A percentile compares a stretch with the other conserved stretches of the same genome.
Conservation (phyloP, 2,113 vertebrate genomes). For the Podarcis raffonei region DNA sequence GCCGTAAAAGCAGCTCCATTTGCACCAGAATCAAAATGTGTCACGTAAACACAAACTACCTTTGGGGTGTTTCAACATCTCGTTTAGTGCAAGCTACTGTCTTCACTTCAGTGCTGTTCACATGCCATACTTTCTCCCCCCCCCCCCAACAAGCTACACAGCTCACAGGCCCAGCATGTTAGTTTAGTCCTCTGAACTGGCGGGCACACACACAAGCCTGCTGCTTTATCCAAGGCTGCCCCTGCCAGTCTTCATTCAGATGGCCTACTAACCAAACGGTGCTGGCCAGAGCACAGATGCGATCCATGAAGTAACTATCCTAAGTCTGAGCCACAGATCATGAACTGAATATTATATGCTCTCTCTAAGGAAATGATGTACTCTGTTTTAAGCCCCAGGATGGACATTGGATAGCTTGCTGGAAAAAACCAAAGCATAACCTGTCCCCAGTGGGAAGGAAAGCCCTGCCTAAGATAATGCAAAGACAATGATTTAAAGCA, state of each 20-base stretch:
- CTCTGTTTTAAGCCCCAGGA: constrained; percentile 8
- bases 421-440: neutral
- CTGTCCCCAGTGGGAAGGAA: constrained; percentile 19
- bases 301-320: neutral
- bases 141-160: neutral
- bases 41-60: neutral
- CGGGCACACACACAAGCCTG: neutral
- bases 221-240: neutral
- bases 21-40: neutral
- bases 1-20: neutral
- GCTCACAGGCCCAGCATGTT: neutral
- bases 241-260: neutral
- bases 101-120: neutral
- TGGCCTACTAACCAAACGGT: neutral
- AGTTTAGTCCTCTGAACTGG: neutral
- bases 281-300: neutral
- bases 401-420: neutral
- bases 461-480: neutral
- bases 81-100: neutral
- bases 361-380: neutral
- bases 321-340: neutral
- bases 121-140: neutral
- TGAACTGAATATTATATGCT: neutral
- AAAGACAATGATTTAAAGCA: neutral
- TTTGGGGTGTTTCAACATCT: neutral